Evolutionary conservation across 1,140 invertebrate genomes (phyloP).

Genomic region (Drosophila ironensis): DNA sequence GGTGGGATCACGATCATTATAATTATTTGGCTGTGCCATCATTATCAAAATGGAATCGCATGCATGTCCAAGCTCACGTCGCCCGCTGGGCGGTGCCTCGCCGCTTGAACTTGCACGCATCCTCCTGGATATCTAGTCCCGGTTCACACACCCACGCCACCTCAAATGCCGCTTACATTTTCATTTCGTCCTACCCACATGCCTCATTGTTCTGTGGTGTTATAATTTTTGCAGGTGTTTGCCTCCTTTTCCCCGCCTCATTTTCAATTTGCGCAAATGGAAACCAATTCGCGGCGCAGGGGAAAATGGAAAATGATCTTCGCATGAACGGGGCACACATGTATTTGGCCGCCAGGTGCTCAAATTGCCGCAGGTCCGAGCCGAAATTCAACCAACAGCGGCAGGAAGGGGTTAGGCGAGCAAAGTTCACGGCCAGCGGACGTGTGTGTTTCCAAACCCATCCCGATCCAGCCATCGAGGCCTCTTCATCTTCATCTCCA

Average conservation of each 20-base stretch:
- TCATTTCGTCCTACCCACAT: neutral
- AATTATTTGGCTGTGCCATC: slow-evolving; percentile 76
- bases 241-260: slow-evolving; percentile 54
- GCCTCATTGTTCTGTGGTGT: too few species aligned
- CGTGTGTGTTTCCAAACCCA: slow-evolving; percentile 57
- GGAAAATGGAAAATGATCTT: slow-evolving; percentile 53
- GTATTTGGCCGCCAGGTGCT: slow-evolving; percentile 47
- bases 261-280: slow-evolving; percentile 69
- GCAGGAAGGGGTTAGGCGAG: slow-evolving; percentile 62
- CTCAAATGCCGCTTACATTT: neutral
- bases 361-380: slow-evolving; percentile 52
- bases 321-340: slow-evolving; percentile 17
- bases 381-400: slow-evolving; percentile 46
- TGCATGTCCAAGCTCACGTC: slow-evolving; percentile 49
- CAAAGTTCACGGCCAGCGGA: slow-evolving; percentile 66
- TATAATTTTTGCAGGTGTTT: slow-evolving; percentile 55
- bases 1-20: slow-evolving; percentile 75
- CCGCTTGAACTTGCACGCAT: slow-evolving; percentile 30
- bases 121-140: slow-evolving; percentile 26
- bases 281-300: slow-evolving; percentile 42
- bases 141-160: slow-evolving; percentile 65
- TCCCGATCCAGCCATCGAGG: slow-evolving; percentile 19
- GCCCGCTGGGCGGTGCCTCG: slow-evolving; percentile 1
- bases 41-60: slow-evolving; percentile 79
- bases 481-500: slow-evolving; percentile 25